Conservation (phyloP, 2,113 vertebrate species). For the Benthochromis sp. region DNA sequence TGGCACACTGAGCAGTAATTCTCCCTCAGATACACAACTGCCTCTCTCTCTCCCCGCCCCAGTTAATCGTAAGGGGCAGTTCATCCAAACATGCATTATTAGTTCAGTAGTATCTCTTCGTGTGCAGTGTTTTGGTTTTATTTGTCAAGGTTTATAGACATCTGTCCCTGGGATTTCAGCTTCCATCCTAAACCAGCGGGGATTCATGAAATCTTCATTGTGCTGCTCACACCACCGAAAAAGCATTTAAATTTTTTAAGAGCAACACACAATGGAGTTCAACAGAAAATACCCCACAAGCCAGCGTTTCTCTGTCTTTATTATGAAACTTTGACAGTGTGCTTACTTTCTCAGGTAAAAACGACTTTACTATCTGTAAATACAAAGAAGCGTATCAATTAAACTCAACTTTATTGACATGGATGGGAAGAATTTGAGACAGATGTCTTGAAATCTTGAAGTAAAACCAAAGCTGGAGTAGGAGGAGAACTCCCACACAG, state of each 20-base stretch:
- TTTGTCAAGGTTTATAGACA: not conserved
- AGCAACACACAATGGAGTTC: not conserved
- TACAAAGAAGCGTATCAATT: not conserved
- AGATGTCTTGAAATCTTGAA: not conserved
- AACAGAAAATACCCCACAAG: not conserved
- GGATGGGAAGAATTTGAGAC: not conserved
- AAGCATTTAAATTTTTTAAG: not conserved
- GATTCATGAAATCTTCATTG: no score
- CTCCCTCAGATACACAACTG: not conserved
- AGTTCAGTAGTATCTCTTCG: not conserved
- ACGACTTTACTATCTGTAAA: not conserved
- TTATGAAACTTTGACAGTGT: not conserved
- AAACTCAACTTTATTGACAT: not conserved
- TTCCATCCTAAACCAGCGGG: no score
- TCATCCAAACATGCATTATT: not conserved
- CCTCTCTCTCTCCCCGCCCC: not conserved
- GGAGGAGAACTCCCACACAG: slow-evolving; percentile 5
- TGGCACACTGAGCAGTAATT: not conserved
- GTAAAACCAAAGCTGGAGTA: not conserved
- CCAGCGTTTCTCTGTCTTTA: not conserved
- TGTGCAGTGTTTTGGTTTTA: not conserved
- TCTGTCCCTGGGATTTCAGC: no score
- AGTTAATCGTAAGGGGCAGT: not conserved
- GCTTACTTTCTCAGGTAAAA: not conserved
- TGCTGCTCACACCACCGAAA: not conserved